phyloP scores from a whole-genome alignment of 1,140 invertebrate genomes.

The Drosophila miranda region DNA sequence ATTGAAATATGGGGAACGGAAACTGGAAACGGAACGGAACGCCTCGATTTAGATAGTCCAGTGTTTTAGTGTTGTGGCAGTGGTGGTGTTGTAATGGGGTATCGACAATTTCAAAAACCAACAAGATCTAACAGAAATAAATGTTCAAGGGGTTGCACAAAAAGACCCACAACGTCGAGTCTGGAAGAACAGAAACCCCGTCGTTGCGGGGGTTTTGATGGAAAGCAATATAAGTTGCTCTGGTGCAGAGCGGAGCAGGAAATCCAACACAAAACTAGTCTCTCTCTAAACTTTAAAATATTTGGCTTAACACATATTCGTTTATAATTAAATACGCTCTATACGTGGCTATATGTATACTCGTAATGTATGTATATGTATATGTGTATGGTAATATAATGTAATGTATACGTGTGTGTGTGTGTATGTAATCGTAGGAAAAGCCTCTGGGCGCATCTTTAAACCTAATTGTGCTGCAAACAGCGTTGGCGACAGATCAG shows the following conservation, averaged over 20 bases:
- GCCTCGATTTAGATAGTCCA: conserved; percentile 11
- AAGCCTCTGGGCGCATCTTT: conserved; percentile 77
- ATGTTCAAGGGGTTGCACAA: neutral
- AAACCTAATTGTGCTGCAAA: conserved; percentile 76
- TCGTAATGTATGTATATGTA: conserved; percentile 57
- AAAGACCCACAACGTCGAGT: conserved; percentile 3
- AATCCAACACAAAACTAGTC: conserved; percentile 18
- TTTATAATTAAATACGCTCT: conserved; percentile 74
- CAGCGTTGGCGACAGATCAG: conserved; percentile 57
- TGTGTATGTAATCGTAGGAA: conserved; percentile 67
- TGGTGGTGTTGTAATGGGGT: conserved; percentile 22
- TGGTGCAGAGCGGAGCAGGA: conserved; percentile 37
- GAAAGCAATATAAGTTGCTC: conserved; percentile 16
- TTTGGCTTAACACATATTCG: conserved; percentile 76
- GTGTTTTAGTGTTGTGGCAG: conserved; percentile 47
- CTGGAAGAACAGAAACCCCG: neutral
- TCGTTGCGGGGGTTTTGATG: conserved; percentile 7
- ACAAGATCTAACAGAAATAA: conserved; percentile 13
- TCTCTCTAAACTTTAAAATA: conserved; percentile 67
- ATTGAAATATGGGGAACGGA: too few relatives aligned
- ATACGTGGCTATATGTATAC: conserved; percentile 51
- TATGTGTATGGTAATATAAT: conserved; percentile 46
- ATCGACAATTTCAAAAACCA: neutral
- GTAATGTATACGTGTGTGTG: conserved; percentile 63
- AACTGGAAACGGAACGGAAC: conserved; percentile 5